Evolutionary conservation across 1,140 invertebrate species (phyloP).

Genomic region (Hestina assimilis): DNA sequence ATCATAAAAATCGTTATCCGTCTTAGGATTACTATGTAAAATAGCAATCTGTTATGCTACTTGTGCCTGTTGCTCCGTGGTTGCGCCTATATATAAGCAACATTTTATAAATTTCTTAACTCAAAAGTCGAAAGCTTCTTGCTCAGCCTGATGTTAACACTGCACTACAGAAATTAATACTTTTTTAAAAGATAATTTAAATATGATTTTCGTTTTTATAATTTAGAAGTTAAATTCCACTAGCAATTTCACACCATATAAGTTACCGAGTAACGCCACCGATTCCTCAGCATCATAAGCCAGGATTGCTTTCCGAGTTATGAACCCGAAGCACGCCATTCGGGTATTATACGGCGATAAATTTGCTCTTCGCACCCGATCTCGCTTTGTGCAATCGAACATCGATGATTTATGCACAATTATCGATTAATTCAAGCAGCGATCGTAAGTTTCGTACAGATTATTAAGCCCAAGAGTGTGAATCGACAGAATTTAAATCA

Average conservation of each 20-base stretch:
- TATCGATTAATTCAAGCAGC: constrained; percentile 78
- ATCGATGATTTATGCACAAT: constrained; percentile 76
- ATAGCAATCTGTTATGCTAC: too few species aligned
- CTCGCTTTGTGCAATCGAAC: constrained; percentile 66
- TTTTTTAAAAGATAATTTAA: too few species aligned
- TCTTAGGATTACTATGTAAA: too few species aligned
- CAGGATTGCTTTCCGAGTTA: constrained; percentile 60
- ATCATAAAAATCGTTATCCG: too few species aligned
- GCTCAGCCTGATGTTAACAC: too few species aligned
- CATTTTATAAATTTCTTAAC: too few species aligned
- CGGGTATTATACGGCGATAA: constrained; percentile 58
- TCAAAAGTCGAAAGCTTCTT: too few species aligned
- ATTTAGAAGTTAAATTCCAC: constrained; percentile 20
- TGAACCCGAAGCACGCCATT: constrained; percentile 64
- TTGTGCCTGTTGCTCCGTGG: too few species aligned
- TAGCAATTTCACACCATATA: constrained; percentile 22
- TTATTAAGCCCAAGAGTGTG: constrained; percentile 45
- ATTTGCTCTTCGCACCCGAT: constrained; percentile 71
- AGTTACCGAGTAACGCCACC: constrained; percentile 39
- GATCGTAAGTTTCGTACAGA: constrained; percentile 67
- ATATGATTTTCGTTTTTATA: too few species aligned
- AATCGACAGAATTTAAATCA: constrained; percentile 25
- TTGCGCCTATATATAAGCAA: too few species aligned
- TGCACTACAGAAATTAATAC: too few species aligned
- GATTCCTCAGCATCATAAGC: constrained; percentile 53